Conservation (phyloP, 2,113 vertebrate species). For the Neoarius graeffei region DNA sequence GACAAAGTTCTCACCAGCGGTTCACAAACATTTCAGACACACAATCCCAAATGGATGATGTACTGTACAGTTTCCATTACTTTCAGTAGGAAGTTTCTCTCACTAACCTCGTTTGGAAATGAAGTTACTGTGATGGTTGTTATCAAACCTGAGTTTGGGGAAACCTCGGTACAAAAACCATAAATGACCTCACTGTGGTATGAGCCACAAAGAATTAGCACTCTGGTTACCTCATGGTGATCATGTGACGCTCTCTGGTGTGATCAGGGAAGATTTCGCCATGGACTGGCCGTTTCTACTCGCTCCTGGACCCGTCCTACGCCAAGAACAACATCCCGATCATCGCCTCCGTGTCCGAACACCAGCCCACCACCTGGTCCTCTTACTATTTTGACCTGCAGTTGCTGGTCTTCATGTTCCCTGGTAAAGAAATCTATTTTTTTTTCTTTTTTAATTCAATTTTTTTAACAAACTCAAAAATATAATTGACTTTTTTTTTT, state of each 20-base stretch:
- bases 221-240: neutral
- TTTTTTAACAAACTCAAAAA: neutral
- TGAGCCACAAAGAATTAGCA: no score
- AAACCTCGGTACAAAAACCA: no score
- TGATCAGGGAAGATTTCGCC: conserved; percentile 94
- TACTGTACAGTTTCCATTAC: neutral
- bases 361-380: conserved; percentile 98
- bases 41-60: neutral
- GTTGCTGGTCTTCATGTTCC: conserved; percentile 99
- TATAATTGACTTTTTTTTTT: neutral
- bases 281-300: conserved; percentile 98
- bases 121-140: no score
- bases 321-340: conserved; percentile 99
- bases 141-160: no score
- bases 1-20: neutral
- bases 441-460: neutral
- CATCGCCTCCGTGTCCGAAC: conserved; percentile 96
- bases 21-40: neutral
- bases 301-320: conserved; percentile 93
- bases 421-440: conserved; percentile 70
- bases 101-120: neutral
- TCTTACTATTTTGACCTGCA: conserved; percentile 98
- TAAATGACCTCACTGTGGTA: no score
- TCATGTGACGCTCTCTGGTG: neutral
- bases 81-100: no score